phyloP scores from a whole-genome alignment of 2,797 vertebrate genomes.

The Sebastes flavidus region DNA sequence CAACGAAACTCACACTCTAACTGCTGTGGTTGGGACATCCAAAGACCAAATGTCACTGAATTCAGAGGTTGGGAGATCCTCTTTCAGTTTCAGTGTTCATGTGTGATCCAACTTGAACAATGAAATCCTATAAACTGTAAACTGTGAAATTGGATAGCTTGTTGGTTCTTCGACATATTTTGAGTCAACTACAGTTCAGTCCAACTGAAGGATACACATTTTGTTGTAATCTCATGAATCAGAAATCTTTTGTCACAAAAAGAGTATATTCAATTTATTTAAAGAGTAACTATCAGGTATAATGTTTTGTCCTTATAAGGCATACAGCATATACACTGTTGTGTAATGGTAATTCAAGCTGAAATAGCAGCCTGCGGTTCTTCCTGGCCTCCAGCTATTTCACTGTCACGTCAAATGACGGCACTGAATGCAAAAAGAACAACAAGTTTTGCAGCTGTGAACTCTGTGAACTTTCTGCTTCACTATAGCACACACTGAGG shows the following conservation, averaged over 20 bases:
- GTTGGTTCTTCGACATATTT: neutral
- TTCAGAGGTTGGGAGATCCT: neutral
- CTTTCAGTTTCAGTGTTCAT: neutral
- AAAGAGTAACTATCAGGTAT: neutral
- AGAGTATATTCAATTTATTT: neutral
- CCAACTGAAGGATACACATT: neutral
- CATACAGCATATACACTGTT: neutral
- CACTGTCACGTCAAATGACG: neutral
- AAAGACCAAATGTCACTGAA: neutral
- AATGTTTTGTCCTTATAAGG: neutral
- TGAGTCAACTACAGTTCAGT: neutral
- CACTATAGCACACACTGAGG: neutral
- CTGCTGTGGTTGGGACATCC: neutral
- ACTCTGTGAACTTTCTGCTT: neutral
- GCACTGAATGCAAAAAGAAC: neutral
- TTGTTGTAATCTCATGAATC: neutral
- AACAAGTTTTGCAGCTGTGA: neutral
- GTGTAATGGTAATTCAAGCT: too few species aligned
- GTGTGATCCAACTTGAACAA: neutral
- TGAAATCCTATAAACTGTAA: neutral
- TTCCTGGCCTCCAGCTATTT: too few species aligned
- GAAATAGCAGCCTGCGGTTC: too few species aligned
- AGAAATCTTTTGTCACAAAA: neutral
- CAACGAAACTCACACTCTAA: slow-evolving; percentile 19
- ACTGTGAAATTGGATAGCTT: neutral